These are phyloP conservation scores for Vanessa atalanta DNA, from an alignment of 1,140 invertebrate species.

Conservation along the genomic window DNA sequence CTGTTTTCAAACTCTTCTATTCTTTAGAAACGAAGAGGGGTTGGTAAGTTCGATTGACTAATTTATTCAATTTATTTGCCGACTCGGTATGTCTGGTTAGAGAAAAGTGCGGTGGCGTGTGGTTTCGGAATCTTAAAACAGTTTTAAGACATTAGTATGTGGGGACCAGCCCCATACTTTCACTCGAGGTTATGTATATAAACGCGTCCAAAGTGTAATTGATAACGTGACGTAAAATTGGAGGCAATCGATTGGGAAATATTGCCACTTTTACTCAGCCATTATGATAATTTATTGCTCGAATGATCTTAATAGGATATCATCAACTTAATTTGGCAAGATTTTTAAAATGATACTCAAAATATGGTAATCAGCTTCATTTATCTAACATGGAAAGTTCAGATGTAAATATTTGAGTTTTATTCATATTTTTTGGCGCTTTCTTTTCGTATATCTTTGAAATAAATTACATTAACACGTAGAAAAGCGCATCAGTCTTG, in stretches of 20 bases:
- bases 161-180: constrained; percentile 70
- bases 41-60: constrained; percentile 67
- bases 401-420: background rate
- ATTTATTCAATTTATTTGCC: constrained; percentile 77
- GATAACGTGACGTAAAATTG: constrained; percentile 70
- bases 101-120: constrained; percentile 70
- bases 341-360: background rate
- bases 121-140: constrained; percentile 75
- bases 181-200: constrained; percentile 78
- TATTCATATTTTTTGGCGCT: constrained; percentile 6
- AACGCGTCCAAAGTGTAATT: constrained; percentile 69
- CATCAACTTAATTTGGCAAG: background rate
- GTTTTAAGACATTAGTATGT: constrained; percentile 77
- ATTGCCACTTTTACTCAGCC: constrained; percentile 38
- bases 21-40: constrained; percentile 63
- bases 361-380: background rate
- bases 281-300: constrained; percentile 21
- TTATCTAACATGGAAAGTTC: constrained; percentile 2
- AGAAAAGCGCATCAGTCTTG: background rate
- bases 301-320: constrained; percentile 14
- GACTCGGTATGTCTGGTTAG: constrained; percentile 59
- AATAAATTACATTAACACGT: background rate
- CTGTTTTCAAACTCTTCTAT: constrained; percentile 39
- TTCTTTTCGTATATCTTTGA: background rate
- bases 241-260: constrained; percentile 48